Evolutionary conservation across 2,797 vertebrate genomes (phyloP), one percentile per base, ranked within the genome.

Genomic region (Sphenopsis melanotis): DNA sequence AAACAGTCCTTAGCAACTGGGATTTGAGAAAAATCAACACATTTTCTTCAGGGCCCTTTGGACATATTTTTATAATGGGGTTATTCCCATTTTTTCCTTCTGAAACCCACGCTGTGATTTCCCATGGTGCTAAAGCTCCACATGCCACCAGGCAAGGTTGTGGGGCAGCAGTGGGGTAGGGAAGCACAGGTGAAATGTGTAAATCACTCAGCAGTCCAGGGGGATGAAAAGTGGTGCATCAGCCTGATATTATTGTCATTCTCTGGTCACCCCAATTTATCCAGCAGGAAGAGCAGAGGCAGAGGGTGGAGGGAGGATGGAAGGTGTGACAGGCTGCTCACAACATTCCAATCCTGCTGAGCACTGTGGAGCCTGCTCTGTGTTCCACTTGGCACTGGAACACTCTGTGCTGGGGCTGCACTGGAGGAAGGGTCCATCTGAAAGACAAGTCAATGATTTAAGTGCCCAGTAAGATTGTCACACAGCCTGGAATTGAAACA

Each of bases 251-350:
- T 4, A 4, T 22, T 36, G 56, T 11, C 56, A 32, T 11, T 44
- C 32, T 21, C 55, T 34, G 65, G 37, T 7, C 46, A 26, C 79
- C 79, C 79, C 37, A 17, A 5, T 4, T 29, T 8, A 29, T 19
- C 59, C 59, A 30, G 47, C 74, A 42, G 59, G 11, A 34, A 6
- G 47, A 18, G 74, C 65, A 90, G 85, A 79, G 56, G 83, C 79
- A 87, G 83, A 55, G 39, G 44, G 68, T 81, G 86, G 47, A 72
- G 89, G 94, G 84, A 89, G 72, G 86, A 83, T 90, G 95, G 83
- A 88, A 95, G 90, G 91, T 96, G 96, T 96, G 95, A 96, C 29
- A 70, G 91, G 94, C 91, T 94, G 75, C 68, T 91, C 65, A 10
- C 89, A 81, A 37, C 86, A 46, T 55, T 76, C 42, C 66, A 78